These are phyloP conservation scores for Labroides dimidiatus DNA, from an alignment of 2,797 vertebrate species.

Conservation along the genomic window DNA sequence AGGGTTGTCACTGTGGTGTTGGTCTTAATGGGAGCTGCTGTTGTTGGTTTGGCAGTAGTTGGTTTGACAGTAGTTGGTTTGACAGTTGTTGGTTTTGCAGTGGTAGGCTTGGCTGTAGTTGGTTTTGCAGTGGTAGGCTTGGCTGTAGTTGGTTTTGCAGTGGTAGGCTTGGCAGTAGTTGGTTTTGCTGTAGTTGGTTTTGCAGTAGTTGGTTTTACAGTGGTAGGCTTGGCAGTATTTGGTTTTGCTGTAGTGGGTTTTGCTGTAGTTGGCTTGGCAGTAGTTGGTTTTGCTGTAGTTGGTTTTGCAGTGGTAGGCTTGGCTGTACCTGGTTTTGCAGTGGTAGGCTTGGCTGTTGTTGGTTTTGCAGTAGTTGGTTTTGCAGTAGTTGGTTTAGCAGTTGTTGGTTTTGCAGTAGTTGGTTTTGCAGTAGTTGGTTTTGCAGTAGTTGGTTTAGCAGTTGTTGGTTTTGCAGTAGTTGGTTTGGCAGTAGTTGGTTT, in stretches of 20 bases:
- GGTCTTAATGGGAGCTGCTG: rapidly evolving
- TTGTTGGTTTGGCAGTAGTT: rapidly evolving
- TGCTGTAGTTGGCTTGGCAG: rapidly evolving
- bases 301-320: not conserved
- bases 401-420: too few species aligned
- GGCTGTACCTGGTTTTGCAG: rapidly evolving
- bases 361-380: too few species aligned
- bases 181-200: too few species aligned
- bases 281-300: too few species aligned
- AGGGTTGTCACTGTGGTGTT: constrained; percentile 8
- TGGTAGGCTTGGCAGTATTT: too few species aligned
- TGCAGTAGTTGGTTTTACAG: too few species aligned
- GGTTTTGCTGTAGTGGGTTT: not conserved
- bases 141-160: not conserved
- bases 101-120: rapidly evolving
- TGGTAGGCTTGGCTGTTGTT: not conserved
- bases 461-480: rapidly evolving
- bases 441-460: too few species aligned
- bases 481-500: too few species aligned
- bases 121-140: not conserved
- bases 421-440: too few species aligned
- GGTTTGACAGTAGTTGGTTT: too few species aligned
- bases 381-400: too few species aligned
- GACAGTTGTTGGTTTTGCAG: not conserved
- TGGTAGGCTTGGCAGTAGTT: too few species aligned